Percentiles rank a stretch among this genome's conserved stretches.
These are phyloP conservation scores for Oreochromis niloticus DNA, from an alignment of 2,113 vertebrate genomes.

Conservation along the genomic window DNA sequence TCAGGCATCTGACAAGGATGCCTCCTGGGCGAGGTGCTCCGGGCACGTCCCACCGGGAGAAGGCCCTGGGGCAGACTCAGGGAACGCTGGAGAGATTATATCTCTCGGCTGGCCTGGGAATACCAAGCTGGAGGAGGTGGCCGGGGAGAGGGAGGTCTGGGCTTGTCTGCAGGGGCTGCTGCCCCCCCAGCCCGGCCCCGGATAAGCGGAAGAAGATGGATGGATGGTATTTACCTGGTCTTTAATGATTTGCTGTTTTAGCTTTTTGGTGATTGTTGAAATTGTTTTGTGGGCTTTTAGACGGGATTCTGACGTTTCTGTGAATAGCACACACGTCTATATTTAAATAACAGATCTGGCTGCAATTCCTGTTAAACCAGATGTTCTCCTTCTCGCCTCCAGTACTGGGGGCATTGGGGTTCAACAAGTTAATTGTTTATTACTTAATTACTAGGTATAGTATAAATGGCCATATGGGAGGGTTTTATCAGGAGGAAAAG, in stretches of 20 bases:
- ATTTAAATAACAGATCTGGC: not conserved
- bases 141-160: not conserved
- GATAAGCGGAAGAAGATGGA: not conserved
- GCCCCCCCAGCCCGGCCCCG: rapidly evolving
- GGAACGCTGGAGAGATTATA: rapidly evolving
- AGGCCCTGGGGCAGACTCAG: not conserved
- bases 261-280: not conserved
- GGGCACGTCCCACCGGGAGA: rapidly evolving
- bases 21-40: rapidly evolving
- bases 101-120: not conserved
- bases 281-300: not conserved
- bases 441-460: not conserved
- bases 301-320: not conserved
- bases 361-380: not conserved
- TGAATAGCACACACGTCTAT: not conserved
- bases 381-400: not conserved
- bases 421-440: not conserved
- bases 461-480: not conserved
- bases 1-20: no score
- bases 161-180: not conserved
- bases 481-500: not conserved
- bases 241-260: not conserved
- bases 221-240: not conserved
- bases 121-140: not conserved
- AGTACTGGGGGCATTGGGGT: not conserved